Evolutionary conservation across 2,888 invertebrate species (phyloP).

Genomic region (Agrenia bidenticulata): DNA sequence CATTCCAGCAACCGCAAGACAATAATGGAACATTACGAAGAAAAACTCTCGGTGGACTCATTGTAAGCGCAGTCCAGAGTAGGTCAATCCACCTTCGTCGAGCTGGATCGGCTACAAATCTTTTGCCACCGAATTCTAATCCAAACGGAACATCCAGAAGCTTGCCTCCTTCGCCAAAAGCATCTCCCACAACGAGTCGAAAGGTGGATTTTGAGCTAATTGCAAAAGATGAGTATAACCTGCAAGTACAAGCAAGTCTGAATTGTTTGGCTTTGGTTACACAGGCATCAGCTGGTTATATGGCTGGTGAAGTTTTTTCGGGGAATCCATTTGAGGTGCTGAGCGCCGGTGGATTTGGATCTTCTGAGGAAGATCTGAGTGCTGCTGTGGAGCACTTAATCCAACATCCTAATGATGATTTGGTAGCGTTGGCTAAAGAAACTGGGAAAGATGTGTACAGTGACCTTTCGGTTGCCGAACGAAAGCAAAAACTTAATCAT

Average conservation of each 20-base stretch:
- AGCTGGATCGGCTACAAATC: constrained; percentile 70
- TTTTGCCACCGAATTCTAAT: constrained; percentile 62
- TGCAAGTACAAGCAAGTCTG: no score
- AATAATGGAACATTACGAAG: constrained; percentile 31
- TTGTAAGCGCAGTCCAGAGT: constrained; percentile 49
- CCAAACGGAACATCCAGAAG: constrained; percentile 53
- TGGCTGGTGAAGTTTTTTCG: neutral
- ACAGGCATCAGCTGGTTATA: neutral
- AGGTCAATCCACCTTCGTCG: constrained; percentile 56
- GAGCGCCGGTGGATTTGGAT: constrained; percentile 38
- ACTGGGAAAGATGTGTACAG: constrained; percentile 80
- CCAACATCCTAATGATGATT: constrained; percentile 67
- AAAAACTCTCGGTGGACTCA: constrained; percentile 48
- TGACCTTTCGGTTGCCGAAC: constrained; percentile 67
- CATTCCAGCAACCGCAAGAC: neutral
- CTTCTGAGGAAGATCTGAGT: constrained; percentile 54
- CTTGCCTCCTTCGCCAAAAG: constrained; percentile 55
- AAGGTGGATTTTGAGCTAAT: constrained; percentile 56
- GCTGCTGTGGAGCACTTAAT: constrained; percentile 54
- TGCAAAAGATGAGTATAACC: no score
- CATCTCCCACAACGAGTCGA: constrained; percentile 57
- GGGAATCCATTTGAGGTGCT: constrained; percentile 49
- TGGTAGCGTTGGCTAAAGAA: constrained; percentile 85
- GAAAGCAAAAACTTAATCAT: constrained; percentile 76
- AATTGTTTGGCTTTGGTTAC: neutral